phyloP scores from a whole-genome alignment of 2,113 vertebrate species.

The Python bivittatus region DNA sequence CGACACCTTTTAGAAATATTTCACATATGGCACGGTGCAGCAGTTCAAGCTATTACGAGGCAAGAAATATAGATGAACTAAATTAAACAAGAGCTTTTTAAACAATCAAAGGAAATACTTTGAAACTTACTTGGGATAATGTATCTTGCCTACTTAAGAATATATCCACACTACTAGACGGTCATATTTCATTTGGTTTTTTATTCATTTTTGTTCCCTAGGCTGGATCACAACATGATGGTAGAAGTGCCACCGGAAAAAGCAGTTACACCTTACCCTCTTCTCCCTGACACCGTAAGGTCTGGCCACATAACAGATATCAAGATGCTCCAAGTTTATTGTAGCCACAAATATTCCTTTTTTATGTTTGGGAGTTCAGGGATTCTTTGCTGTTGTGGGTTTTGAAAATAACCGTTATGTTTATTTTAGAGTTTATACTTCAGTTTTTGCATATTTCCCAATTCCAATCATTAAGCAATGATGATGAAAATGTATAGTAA shows the following conservation, averaged over 20 bases:
- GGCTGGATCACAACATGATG: background rate
- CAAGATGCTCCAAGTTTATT: background rate
- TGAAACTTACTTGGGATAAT: conserved; percentile 38
- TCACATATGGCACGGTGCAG: conserved; percentile 69
- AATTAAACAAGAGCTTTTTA: conserved; percentile 70
- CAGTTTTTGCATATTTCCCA: background rate
- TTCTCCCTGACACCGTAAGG: background rate
- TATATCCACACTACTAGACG: background rate
- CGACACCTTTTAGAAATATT: conserved; percentile 77
- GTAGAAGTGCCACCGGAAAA: background rate
- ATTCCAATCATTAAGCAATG: background rate
- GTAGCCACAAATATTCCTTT: background rate
- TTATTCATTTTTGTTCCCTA: background rate
- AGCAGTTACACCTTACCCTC: background rate
- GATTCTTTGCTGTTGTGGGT: background rate
- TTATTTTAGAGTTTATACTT: background rate
- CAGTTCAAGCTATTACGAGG: conserved; percentile 64
- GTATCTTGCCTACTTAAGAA: conserved; percentile 56
- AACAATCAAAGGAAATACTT: conserved; percentile 69
- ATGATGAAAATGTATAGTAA: background rate
- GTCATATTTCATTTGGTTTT: conserved; percentile 4
- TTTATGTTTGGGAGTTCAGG: background rate
- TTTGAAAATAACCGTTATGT: background rate
- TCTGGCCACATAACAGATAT: background rate
- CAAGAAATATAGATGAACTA: conserved; percentile 62